A percentile compares a stretch with the other conserved stretches of the same genome.
These are phyloP conservation scores for Thomomys bottae DNA, from an alignment of 2,113 vertebrate species.

Conservation along the genomic window DNA sequence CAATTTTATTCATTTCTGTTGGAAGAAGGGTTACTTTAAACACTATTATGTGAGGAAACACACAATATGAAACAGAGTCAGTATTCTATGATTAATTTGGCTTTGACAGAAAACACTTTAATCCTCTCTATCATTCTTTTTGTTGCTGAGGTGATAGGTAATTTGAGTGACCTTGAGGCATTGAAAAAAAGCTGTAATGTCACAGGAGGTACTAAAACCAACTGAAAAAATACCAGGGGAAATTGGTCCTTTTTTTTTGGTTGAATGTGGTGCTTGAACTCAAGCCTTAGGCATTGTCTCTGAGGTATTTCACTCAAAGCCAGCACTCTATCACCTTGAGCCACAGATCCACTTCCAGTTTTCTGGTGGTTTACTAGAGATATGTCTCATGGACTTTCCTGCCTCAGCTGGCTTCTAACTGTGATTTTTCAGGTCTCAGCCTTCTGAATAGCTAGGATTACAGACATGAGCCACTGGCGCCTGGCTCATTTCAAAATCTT, in stretches of 20 bases:
- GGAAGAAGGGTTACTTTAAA: slow-evolving; percentile 72
- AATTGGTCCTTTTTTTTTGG: not conserved
- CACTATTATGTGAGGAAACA: slow-evolving; percentile 53
- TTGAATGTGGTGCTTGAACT: no score
- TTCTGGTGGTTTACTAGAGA: no score
- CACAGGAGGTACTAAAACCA: not conserved
- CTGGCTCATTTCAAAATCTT: not conserved
- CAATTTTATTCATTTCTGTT: slow-evolving; percentile 77
- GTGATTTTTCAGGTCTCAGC: no score
- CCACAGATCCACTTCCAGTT: no score
- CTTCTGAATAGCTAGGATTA: no score
- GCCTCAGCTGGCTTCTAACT: no score
- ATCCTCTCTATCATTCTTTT: not conserved
- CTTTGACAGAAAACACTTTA: slow-evolving; percentile 31
- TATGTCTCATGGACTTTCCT: no score
- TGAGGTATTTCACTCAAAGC: no score
- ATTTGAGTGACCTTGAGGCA: not conserved
- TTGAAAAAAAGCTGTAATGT: not conserved
- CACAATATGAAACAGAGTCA: slow-evolving; percentile 39
- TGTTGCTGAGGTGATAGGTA: not conserved
- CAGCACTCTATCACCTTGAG: no score
- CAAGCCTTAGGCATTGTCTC: no score
- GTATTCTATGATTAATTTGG: slow-evolving; percentile 44
- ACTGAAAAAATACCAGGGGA: not conserved
- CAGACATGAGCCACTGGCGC: no score